Conservation (phyloP, 2,888 invertebrate genomes). For the Drosophila greeni region DNA sequence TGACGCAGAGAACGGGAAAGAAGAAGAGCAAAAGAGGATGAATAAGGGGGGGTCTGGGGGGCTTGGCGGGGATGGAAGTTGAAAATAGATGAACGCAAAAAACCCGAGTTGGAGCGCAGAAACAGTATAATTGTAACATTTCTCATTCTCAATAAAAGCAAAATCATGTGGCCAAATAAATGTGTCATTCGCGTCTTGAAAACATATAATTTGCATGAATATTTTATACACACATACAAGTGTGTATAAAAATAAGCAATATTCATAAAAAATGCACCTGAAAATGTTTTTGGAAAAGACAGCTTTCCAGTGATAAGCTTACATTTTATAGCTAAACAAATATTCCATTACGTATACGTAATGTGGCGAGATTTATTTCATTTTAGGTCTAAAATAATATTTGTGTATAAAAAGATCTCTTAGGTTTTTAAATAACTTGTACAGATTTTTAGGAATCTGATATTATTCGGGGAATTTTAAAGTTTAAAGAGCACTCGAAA, state of each 20-base stretch:
- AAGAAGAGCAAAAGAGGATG: constrained; percentile 8
- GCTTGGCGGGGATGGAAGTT: constrained; percentile 29
- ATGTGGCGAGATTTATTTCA: neutral
- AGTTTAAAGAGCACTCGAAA: constrained; percentile 31
- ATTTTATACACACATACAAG: neutral
- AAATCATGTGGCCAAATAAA: constrained; percentile 29
- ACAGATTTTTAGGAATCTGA: constrained; percentile 2
- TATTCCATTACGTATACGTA: constrained; percentile 11
- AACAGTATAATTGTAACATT: constrained; percentile 15
- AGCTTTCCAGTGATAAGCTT: neutral
- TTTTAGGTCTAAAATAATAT: neutral
- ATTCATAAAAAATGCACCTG: constrained; percentile 31
- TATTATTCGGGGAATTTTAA: constrained; percentile 22
- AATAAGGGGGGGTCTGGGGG: constrained; percentile 8
- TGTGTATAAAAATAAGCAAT: constrained; percentile 2
- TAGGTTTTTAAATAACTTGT: neutral
- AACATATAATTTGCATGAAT: constrained; percentile 15
- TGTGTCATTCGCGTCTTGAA: constrained; percentile 40
- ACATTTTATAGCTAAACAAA: constrained; percentile 5
- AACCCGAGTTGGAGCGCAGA: constrained; percentile 23
- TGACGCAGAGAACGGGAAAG: constrained; percentile 54
- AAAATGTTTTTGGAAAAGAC: constrained; percentile 18
- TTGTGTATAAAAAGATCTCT: neutral
- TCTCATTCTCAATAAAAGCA: constrained; percentile 25
- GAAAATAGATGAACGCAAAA: constrained; percentile 51